Evolutionary conservation across 1,140 invertebrate genomes (phyloP).

Genomic region (Paralvinella palmiformis): DNA sequence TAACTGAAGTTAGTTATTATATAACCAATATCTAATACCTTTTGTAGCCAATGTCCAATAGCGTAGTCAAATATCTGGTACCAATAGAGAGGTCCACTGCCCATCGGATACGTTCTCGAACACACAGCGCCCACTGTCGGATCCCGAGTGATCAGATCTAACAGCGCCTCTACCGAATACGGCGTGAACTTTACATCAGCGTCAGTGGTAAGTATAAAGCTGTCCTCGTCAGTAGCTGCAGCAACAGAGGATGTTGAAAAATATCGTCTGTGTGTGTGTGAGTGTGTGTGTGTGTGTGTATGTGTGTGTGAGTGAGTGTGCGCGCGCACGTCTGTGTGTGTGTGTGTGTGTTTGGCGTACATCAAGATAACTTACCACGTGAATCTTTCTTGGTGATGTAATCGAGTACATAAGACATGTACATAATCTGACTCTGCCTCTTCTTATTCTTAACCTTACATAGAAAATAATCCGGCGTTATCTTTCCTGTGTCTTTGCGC

Average conservation of each 20-base stretch:
- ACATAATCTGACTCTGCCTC: conserved; percentile 44
- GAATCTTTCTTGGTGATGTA: conserved; percentile 29
- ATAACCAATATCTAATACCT: too few relatives aligned
- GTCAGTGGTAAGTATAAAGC: conserved; percentile 42
- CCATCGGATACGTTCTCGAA: conserved; percentile 41
- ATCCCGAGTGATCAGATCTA: conserved; percentile 45
- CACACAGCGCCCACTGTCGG: conserved; percentile 41
- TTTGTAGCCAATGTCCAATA: conserved; percentile 47
- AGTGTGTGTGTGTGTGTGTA: neutral
- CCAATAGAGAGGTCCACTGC: conserved; percentile 37
- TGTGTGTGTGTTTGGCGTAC: too few relatives aligned
- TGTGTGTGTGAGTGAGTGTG: too few relatives aligned
- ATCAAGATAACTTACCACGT: too few relatives aligned
- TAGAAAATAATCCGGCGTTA: too few relatives aligned
- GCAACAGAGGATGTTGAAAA: neutral
- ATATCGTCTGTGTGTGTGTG: neutral
- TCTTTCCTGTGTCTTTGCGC: too few relatives aligned
- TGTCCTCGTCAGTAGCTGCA: conserved; percentile 25
- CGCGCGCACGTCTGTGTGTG: too few relatives aligned
- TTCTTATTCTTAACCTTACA: conserved; percentile 48
- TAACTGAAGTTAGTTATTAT: conserved; percentile 6
- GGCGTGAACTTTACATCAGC: conserved; percentile 44
- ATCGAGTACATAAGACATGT: conserved; percentile 43
- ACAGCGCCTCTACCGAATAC: conserved; percentile 37
- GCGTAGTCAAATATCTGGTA: conserved; percentile 47